Conservation (phyloP, 2,888 invertebrate genomes). For the Lycaena phlaeas region DNA sequence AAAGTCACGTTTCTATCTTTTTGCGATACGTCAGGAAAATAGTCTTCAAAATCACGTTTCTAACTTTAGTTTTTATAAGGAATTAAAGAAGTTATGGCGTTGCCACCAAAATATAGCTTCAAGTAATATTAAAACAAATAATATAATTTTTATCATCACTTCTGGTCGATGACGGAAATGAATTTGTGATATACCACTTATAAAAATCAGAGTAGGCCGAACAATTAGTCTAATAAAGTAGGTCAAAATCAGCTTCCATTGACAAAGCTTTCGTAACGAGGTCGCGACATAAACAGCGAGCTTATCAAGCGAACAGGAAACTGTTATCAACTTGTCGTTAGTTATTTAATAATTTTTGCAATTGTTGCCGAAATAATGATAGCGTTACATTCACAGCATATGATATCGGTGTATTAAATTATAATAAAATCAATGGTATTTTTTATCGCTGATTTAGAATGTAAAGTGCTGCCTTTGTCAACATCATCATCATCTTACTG, state of each 20-base stretch:
- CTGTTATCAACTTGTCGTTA: conserved; percentile 66
- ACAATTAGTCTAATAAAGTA: conserved; percentile 40
- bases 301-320: conserved; percentile 60
- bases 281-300: conserved; percentile 52
- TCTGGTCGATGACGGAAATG: conserved; percentile 9
- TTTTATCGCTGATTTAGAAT: too few relatives aligned
- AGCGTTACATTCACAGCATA: conserved; percentile 39
- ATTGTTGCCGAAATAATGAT: conserved; percentile 68
- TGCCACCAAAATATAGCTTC: too few relatives aligned
- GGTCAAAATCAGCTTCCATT: conserved; percentile 68
- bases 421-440: too few relatives aligned
- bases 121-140: too few relatives aligned
- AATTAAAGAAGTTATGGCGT: too few relatives aligned
- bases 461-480: too few relatives aligned
- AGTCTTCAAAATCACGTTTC: too few relatives aligned
- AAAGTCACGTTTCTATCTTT: too few relatives aligned
- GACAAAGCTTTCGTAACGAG: conserved; percentile 61
- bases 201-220: conserved; percentile 29
- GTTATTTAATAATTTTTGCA: conserved; percentile 68
- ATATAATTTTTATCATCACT: neutral
- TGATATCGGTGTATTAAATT: neutral
- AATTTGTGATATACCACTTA: conserved; percentile 9
- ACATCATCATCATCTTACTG: too few relatives aligned
- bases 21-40: too few relatives aligned
- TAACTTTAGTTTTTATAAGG: too few relatives aligned